phyloP scores from a whole-genome alignment of 53 echinoderm and acorn worm species.

The Crossaster papposus region DNA sequence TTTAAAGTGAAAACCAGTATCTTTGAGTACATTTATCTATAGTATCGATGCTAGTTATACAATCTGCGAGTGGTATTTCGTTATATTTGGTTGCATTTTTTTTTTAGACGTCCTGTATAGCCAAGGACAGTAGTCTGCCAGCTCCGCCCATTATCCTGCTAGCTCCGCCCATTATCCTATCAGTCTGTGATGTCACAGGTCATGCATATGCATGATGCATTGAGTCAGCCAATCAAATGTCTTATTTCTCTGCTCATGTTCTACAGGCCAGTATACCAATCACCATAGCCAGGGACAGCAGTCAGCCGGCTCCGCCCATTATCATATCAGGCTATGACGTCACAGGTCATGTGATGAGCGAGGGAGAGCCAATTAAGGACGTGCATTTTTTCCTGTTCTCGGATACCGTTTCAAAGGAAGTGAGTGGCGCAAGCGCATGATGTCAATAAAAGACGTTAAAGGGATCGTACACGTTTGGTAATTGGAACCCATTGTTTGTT shows the following conservation, averaged over 20 bases:
- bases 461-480: no score
- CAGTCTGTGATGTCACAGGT: conserved; percentile 91
- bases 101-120: no score
- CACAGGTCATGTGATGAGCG: conserved; percentile 84
- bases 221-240: not conserved
- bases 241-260: not conserved
- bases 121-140: conserved; percentile 74
- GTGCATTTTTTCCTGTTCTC: conserved; percentile 91
- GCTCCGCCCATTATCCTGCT: conserved; percentile 70
- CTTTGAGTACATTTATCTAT: no score
- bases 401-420: conserved; percentile 67
- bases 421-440: conserved; percentile 44
- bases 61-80: no score
- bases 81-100: no score
- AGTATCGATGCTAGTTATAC: no score
- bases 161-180: conserved; percentile 68
- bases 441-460: no score
- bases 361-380: conserved; percentile 92
- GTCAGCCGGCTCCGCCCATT: conserved; percentile 71
- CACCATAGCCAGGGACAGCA: conserved; percentile 81
- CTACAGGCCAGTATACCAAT: conserved; percentile 68
- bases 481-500: no score
- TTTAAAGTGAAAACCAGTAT: no score
- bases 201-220: conserved; percentile 34
- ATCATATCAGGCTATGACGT: conserved; percentile 90